Base-by-base conservation (phyloP, 2,113 vertebrate species). In the Ceratotherium simum region DNA sequence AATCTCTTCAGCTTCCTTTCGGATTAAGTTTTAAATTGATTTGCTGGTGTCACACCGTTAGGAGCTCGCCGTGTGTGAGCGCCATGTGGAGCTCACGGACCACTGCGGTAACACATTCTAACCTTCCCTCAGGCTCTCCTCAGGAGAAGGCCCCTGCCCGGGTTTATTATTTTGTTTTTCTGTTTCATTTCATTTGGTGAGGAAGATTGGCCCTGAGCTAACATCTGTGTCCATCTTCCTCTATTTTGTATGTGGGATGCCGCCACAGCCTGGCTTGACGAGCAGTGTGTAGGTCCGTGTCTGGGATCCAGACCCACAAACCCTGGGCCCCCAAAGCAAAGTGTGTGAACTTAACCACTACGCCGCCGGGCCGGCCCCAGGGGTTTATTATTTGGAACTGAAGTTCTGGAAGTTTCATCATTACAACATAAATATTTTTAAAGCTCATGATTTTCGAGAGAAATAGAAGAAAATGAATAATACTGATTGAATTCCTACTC, bases 21-120 rank as follows among this genome's bases (percentile, higher is more conserved):
- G 80, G 97, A 89, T 96, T 82, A 82, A 93, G 96, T 95, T 90
- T 58, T 4, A 84, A 56, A 96, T 89, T 91, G 96, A 96, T 97
- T 92, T 93, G 96, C 97, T 36, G 33, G 94, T 87, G 78, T 93
- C 97, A 36, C 2, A 65, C 80, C 0, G 0, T 87, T 92, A 88
- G n/a, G 88, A 76, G 94, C 89, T 96, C 96, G 97, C 96, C 56
- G 1, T 23, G n/a, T 92, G 42, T 42, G 42, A 42, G 42, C 5
- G 76, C 91, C 95, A 64, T 1, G 42, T 16, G 73, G 80, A 87
- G 96, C 93, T 97, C 97, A 96, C 8, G 89, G 95, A 78, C 93
- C 86, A 0, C 78, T 42, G 86, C 87, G 56, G 80, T 21, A 84
- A 97, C 86, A 89, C 96, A 75, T 76, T 70, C 97, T 97, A 95